A percentile compares a stretch with the other conserved stretches of the same genome.
phyloP scores from a whole-genome alignment of 2,888 invertebrate species.

The Zygaena filipendulae region DNA sequence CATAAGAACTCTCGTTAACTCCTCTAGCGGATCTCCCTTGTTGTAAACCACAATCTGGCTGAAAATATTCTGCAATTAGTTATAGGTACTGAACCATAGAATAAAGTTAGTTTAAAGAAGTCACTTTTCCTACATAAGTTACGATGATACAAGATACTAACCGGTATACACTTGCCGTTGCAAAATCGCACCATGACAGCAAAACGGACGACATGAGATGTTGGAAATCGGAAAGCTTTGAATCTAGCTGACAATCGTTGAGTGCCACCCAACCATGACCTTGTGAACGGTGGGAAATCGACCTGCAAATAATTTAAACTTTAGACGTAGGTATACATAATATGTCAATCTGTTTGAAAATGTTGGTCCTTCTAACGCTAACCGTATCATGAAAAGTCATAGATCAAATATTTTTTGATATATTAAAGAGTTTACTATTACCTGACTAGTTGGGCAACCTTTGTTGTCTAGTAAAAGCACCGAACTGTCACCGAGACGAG shows the following conservation, averaged over 20 bases:
- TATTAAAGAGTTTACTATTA: slow-evolving; percentile 16
- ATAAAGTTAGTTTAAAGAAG: too few relatives aligned
- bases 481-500: slow-evolving; percentile 78
- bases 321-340: not conserved
- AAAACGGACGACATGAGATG: slow-evolving; percentile 84
- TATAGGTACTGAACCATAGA: too few relatives aligned
- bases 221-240: slow-evolving; percentile 88
- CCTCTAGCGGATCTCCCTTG: slow-evolving; percentile 31
- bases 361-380: not conserved
- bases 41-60: slow-evolving; percentile 31
- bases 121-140: not conserved
- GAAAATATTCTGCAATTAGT: slow-evolving; percentile 2
- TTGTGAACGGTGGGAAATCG: slow-evolving; percentile 65
- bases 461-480: slow-evolving; percentile 78
- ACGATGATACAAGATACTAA: slow-evolving; percentile 23
- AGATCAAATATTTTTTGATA: not conserved
- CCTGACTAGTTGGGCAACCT: slow-evolving; percentile 84
- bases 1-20: slow-evolving; percentile 30
- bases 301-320: slow-evolving; percentile 32
- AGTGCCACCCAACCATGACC: slow-evolving; percentile 32
- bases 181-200: slow-evolving; percentile 87
- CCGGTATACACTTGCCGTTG: slow-evolving; percentile 73
- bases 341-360: too few relatives aligned
- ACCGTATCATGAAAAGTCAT: too few relatives aligned
- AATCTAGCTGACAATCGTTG: slow-evolving; percentile 72